A percentile compares a stretch with the other conserved stretches of the same genome.
phyloP scores from a whole-genome alignment of 2,797 vertebrate species.

The Enoplosus armatus region DNA sequence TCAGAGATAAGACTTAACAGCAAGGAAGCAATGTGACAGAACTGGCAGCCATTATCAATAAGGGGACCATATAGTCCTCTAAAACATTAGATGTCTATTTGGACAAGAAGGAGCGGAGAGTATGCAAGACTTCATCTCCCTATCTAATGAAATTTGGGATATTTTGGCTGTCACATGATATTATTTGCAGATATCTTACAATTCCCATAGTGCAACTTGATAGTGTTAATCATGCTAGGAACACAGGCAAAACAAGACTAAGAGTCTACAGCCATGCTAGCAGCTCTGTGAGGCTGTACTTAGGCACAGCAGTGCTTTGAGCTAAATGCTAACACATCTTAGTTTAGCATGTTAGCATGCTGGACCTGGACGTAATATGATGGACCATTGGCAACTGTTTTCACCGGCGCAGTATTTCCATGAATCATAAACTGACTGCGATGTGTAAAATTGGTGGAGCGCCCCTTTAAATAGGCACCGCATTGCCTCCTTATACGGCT shows the following conservation, averaged over 20 bases:
- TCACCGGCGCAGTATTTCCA: background rate
- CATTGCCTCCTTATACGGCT: background rate
- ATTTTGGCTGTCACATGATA: background rate
- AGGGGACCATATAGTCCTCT: slow-evolving; percentile 31
- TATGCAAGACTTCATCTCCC: slow-evolving; percentile 11
- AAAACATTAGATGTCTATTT: slow-evolving; percentile 31
- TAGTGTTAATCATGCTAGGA: background rate
- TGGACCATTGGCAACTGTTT: background rate
- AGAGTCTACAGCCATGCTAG: background rate
- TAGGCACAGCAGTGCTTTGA: background rate
- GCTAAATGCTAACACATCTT: background rate
- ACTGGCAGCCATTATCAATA: slow-evolving; percentile 61
- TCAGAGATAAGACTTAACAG: slow-evolving; percentile 54
- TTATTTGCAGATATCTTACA: slow-evolving; percentile 9
- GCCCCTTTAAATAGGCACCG: slow-evolving; percentile 18
- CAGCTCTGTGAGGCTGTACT: background rate
- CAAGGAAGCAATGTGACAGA: slow-evolving; percentile 48
- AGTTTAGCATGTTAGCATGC: background rate
- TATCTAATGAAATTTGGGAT: slow-evolving; percentile 11
- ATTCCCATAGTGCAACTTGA: background rate
- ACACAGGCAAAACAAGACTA: background rate
- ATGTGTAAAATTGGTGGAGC: slow-evolving; percentile 11
- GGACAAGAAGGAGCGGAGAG: slow-evolving; percentile 21
- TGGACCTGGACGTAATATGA: too few relatives aligned
- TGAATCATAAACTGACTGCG: background rate